A percentile compares a stretch with the other conserved stretches of the same genome.
Conservation (phyloP, 2,113 vertebrate species). For the Gambusia holbrooki region DNA sequence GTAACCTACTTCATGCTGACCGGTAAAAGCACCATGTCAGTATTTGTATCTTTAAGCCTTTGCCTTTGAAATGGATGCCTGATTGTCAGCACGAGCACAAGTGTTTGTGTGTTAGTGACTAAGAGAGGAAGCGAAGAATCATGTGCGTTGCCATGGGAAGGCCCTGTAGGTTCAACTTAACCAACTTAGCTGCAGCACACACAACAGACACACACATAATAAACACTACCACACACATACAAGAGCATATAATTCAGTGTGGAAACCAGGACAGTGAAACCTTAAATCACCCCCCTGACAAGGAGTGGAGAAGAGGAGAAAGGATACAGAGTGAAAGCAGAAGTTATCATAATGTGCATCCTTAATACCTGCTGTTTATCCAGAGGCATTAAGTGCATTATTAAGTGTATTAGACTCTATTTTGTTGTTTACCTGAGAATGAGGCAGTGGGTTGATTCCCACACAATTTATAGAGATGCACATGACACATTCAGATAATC, state of each 20-base stretch:
- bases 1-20: slow-evolving; percentile 59
- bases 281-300: slow-evolving; percentile 66
- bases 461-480: slow-evolving; percentile 51
- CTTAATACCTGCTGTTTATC: slow-evolving; percentile 69
- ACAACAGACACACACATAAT: slow-evolving; percentile 34
- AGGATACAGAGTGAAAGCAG: slow-evolving; percentile 13
- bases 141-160: slow-evolving; percentile 30
- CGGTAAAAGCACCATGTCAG: slow-evolving; percentile 5
- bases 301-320: slow-evolving; percentile 13
- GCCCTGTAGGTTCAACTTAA: slow-evolving; percentile 50
- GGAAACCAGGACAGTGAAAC: slow-evolving; percentile 78
- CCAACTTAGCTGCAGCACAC: slow-evolving; percentile 25
- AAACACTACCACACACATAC: slow-evolving; percentile 20
- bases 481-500: slow-evolving; percentile 24
- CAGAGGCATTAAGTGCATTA: slow-evolving; percentile 70
- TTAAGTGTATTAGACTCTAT: slow-evolving; percentile 63
- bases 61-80: background rate
- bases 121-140: slow-evolving; percentile 1
- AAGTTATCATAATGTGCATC: slow-evolving; percentile 57
- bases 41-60: background rate
- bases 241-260: slow-evolving; percentile 62
- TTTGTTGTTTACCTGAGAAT: slow-evolving; percentile 73
- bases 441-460: slow-evolving; percentile 65
- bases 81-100: slow-evolving; percentile 6
- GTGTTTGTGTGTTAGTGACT: background rate